Conservation (phyloP, 2,797 vertebrate genomes). For the Acrossocheilus wenchowensis region DNA sequence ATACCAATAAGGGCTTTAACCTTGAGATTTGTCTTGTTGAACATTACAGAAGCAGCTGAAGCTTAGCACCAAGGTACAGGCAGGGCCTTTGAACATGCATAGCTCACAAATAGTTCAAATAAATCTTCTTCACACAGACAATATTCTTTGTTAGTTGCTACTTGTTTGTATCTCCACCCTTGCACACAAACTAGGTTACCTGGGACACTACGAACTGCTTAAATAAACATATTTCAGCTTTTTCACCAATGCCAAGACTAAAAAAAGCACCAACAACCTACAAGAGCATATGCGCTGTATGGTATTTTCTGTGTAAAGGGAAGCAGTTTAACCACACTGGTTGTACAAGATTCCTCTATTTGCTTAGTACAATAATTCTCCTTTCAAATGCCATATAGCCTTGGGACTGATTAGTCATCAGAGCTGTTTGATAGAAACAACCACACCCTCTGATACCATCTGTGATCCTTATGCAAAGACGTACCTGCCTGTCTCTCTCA, state of each 20-base stretch:
- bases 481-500: slow-evolving; percentile 50
- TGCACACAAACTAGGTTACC: slow-evolving; percentile 1
- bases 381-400: slow-evolving; percentile 59
- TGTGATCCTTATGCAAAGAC: slow-evolving; percentile 58
- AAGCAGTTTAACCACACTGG: slow-evolving; percentile 46
- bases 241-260: slow-evolving; percentile 1
- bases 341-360: slow-evolving; percentile 64
- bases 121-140: slow-evolving; percentile 7
- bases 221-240: slow-evolving; percentile 4
- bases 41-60: slow-evolving; percentile 5
- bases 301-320: slow-evolving; percentile 15
- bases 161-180: slow-evolving; percentile 11
- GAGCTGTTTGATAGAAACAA: slow-evolving; percentile 62
- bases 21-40: slow-evolving; percentile 5
- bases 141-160: slow-evolving; percentile 16
- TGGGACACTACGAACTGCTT: not conserved
- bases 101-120: slow-evolving; percentile 2
- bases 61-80: not conserved
- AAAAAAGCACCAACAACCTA: slow-evolving; percentile 1
- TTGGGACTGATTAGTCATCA: slow-evolving; percentile 62
- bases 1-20: slow-evolving; percentile 5
- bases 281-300: not conserved
- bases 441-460: slow-evolving; percentile 63
- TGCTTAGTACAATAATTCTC: slow-evolving; percentile 59
- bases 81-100: not conserved